Base-by-base conservation (phyloP, 2,113 vertebrate species). In the Dasyprocta punctata region DNA sequence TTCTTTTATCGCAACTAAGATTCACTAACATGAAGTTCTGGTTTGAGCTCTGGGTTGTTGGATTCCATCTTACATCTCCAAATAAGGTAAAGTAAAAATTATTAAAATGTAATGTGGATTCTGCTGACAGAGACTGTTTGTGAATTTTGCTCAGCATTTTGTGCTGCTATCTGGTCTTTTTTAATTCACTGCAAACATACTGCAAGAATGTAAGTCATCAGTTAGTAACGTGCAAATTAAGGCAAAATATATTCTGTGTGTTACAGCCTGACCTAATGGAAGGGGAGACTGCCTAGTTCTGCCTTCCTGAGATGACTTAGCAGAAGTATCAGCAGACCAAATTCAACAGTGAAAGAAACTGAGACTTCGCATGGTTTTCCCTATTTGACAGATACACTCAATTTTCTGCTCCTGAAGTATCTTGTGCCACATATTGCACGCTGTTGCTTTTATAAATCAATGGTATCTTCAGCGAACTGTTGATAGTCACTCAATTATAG, bases 11-110 rank as follows among this genome's bases (percentile, higher is more conserved):
- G 90, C 69, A 38, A 24, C 58, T 38, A 91, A 94, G 58, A 73
- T 60, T 92, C 61, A 41, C 61, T 81, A 69, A 65, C 38, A 71
- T 85, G 75, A 69, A 73, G 19, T 94, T 96, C 67, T 94, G 88
- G 6, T 67, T 85, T 54, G 65, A 89, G 71, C 16, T 54, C 54
- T 56, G 26, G 90, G 28, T 90, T 82, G 60, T 33, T 93, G 52
- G 9, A 78, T 89, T 96, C 49, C 22, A 12, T 73, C 54, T 92
- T 82, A 12, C 58, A 90, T 92, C 52, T 96, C 95, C 94, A 91
- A 95, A 91, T 97, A 97, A 92, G 90, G 94, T 94, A 92, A 96
- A 96, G 92, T 90, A 77, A 86, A 63, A 96, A 80, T 83, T 56
- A 33, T 0, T 30, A 71, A 94, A 95, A 96, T 44, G 22, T 87